Percentiles rank a stretch among this genome's conserved stretches.
These are phyloP conservation scores for Choristoneura rosaceana DNA, from an alignment of 2,888 invertebrate species.

Conservation along the genomic window DNA sequence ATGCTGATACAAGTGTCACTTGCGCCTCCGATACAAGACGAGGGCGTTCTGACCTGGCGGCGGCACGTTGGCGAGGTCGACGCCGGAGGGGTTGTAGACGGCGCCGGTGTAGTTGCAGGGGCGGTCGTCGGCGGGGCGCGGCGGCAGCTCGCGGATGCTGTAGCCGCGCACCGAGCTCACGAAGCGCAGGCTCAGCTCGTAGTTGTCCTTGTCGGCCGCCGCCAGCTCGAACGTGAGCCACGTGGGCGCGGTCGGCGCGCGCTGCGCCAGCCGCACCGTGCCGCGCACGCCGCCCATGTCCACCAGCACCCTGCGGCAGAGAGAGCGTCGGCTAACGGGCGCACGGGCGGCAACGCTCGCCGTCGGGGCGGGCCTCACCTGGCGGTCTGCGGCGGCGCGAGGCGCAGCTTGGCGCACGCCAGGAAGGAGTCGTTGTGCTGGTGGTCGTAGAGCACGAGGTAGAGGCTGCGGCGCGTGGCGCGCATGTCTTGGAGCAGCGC, in stretches of 20 bases:
- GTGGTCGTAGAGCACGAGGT: slow-evolving; percentile 92
- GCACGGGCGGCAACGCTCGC: not conserved
- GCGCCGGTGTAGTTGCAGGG: slow-evolving; percentile 89
- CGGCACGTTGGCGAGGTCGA: slow-evolving; percentile 85
- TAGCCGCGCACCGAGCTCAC: slow-evolving; percentile 90
- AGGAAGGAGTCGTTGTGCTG: slow-evolving; percentile 91
- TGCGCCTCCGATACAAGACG: too few species aligned
- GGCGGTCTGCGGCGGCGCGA: slow-evolving; percentile 87
- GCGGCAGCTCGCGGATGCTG: slow-evolving; percentile 90
- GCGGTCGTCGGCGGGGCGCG: slow-evolving; percentile 58
- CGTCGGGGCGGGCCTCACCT: slow-evolving; percentile 88
- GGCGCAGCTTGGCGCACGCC: slow-evolving; percentile 93
- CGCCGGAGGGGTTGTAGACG: slow-evolving; percentile 90
- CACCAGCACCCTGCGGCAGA: slow-evolving; percentile 86
- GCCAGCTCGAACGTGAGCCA: slow-evolving; percentile 90
- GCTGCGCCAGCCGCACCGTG: slow-evolving; percentile 90
- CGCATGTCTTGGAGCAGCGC: slow-evolving; percentile 90
- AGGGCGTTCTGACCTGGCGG: slow-evolving; percentile 85
- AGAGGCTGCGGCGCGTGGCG: slow-evolving; percentile 91
- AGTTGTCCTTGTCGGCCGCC: slow-evolving; percentile 86
- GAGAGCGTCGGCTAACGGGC: not conserved
- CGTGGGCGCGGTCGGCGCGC: slow-evolving; percentile 93
- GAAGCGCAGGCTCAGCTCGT: slow-evolving; percentile 90
- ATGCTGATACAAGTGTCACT: too few species aligned
- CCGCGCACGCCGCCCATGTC: slow-evolving; percentile 93